These are phyloP conservation scores for Ctenopoma multispine DNA, from an alignment of 2,797 vertebrate genomes.

Conservation along the genomic window DNA sequence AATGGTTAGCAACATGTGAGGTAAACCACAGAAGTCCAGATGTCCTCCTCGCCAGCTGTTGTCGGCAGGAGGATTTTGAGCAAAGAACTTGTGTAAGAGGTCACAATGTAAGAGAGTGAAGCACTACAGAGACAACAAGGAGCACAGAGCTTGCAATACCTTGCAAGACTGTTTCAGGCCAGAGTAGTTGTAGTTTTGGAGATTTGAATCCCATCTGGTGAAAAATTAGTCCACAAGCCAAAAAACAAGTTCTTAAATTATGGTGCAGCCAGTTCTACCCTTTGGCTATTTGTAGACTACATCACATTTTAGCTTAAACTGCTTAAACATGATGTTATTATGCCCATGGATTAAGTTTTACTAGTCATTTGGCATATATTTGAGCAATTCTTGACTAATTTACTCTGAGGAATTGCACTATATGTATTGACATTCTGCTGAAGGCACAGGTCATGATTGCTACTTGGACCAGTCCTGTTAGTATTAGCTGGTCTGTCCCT, in stretches of 20 bases:
- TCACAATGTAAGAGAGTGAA: neutral
- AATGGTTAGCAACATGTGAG: slow-evolving; percentile 33
- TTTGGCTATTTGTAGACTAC: neutral
- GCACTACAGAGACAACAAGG: neutral
- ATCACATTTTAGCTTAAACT: slow-evolving; percentile 12
- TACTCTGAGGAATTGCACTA: neutral
- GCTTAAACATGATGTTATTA: slow-evolving; percentile 15
- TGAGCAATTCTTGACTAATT: neutral
- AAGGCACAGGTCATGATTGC: neutral
- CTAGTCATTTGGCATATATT: neutral
- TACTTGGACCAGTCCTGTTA: too few species aligned
- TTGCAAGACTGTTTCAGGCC: too few species aligned
- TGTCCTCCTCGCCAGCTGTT: slow-evolving; percentile 1
- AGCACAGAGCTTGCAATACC: slow-evolving; percentile 2
- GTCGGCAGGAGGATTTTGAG: neutral
- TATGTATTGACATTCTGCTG: neutral
- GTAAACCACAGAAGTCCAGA: slow-evolving; percentile 51
- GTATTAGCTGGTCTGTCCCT: neutral
- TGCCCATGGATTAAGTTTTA: neutral
- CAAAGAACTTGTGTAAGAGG: neutral
- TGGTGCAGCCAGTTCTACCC: neutral
- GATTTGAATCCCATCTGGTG: neutral
- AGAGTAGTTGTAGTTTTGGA: too few species aligned
- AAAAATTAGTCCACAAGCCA: slow-evolving; percentile 2
- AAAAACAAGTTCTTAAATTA: slow-evolving; percentile 2